Evolutionary conservation across 35 echinoderm and acorn worm species (phyloP).

Genomic region (Amphiura filiformis): DNA sequence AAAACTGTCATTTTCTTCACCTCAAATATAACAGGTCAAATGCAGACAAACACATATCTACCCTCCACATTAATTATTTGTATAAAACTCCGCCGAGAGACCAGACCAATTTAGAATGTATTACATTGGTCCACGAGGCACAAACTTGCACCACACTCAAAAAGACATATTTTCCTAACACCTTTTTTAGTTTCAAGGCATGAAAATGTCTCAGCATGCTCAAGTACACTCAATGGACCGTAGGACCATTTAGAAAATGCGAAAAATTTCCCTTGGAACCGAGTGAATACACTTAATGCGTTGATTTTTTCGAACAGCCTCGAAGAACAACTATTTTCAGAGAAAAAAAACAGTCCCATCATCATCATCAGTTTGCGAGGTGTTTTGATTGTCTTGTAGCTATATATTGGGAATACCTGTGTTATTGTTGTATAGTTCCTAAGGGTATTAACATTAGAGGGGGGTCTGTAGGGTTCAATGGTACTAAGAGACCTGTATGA

Average conservation of each 20-base stretch:
- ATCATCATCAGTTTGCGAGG: neutral
- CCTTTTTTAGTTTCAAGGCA: neutral
- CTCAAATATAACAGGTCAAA: too few species aligned
- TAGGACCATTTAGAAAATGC: neutral
- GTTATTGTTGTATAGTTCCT: neutral
- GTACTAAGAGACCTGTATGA: too few species aligned
- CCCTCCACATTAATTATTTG: too few species aligned
- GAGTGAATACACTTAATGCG: neutral
- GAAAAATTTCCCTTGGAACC: neutral
- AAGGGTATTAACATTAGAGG: neutral
- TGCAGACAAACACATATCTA: too few species aligned
- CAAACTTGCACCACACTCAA: neutral
- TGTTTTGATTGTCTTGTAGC: neutral
- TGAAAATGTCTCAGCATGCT: neutral
- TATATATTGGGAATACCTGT: neutral
- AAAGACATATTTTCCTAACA: neutral
- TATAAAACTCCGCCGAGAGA: neutral
- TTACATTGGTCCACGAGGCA: neutral
- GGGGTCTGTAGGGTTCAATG: neutral
- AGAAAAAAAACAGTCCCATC: neutral
- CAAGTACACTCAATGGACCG: neutral
- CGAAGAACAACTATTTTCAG: neutral
- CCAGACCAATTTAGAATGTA: neutral
- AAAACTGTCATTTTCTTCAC: too few species aligned
- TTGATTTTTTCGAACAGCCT: neutral